Evolutionary conservation across 30 jellyfish, hydroid and myxozoan genomes (phyloP), one percentile per base, ranked within the genome.

Genomic region (Phacellophora camtschatica): DNA sequence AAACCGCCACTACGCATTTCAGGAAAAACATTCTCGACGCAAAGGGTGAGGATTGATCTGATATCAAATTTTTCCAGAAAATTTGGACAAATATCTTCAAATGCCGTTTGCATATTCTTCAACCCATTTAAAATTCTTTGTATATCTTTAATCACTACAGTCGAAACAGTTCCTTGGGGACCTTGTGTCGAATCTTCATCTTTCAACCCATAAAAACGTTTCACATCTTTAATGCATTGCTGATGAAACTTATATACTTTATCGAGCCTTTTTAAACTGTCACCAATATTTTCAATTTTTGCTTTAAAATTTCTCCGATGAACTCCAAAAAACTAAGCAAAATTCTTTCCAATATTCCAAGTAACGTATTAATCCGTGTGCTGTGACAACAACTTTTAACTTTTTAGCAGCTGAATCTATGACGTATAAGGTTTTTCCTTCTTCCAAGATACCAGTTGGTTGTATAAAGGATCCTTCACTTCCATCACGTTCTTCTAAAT

Each of bases 361-460:
- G 0, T 63, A 63, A 63, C 34, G 30, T 28, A 63, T 63, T 56
- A 63, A 28, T 34, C 77, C 77, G 28, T 63, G 15, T 28, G 77
- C 13, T 7, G 77, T 12, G 5, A 24, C 57, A 46, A 63, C 0
- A 45, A 63, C 37, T 34, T 63, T 63, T 20, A 63, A 56, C 34
- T 63, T 27, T 56, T 24, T 63, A 28, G 77, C 77, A 11, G 77
- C 77, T 33, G 77, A 63, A 31, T 63, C 77, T 30, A 63, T 63
- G 8, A 63, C 77, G 34, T 63, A 63, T 56, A 63, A 6, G 6
- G 57, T 70, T 4, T 45, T 70, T 11, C 16, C 41, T 39, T 66
- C 81, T 33, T 34, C 65, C 18, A 33, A 70, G 71, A 70, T 70
- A 33, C 84, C 84, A 70, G 84, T 70, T 70, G 84, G 84, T 27